phyloP scores from a whole-genome alignment of 2,113 vertebrate species.

The Pteruthius melanotis region DNA sequence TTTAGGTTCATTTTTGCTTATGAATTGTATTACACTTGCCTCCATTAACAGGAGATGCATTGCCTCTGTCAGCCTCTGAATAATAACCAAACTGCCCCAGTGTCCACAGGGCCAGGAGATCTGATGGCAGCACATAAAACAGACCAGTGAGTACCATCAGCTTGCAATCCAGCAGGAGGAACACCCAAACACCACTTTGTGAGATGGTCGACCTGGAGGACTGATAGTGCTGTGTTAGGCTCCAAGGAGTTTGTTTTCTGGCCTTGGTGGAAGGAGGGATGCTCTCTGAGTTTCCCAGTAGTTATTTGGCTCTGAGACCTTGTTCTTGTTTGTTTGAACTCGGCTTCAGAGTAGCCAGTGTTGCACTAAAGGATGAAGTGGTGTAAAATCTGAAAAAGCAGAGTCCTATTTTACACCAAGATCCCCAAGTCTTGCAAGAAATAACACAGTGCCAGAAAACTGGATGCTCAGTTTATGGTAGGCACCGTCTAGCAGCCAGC shows the following conservation, averaged over 20 bases:
- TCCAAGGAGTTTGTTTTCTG: background rate
- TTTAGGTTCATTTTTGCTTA: slow-evolving; percentile 19
- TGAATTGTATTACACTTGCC: background rate
- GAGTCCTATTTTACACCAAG: background rate
- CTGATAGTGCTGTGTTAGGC: background rate
- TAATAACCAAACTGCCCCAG: background rate
- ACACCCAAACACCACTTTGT: background rate
- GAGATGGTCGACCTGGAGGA: background rate
- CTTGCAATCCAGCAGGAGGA: background rate
- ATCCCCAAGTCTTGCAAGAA: background rate
- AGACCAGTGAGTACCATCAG: background rate
- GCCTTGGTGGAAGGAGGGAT: background rate
- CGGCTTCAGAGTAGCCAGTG: background rate
- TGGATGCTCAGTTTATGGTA: background rate
- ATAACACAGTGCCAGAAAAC: background rate
- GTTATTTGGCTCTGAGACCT: background rate
- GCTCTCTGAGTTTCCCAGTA: background rate
- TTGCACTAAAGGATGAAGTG: background rate
- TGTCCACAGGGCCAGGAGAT: background rate
- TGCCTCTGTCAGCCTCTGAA: slow-evolving; percentile 10
- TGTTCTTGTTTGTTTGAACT: background rate
- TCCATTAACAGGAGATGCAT: slow-evolving; percentile 6
- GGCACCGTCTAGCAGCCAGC: background rate
- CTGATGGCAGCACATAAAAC: background rate
- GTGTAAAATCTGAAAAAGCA: background rate